phyloP scores from a whole-genome alignment of 1,140 invertebrate genomes.

The Drosophila bocqueti region DNA sequence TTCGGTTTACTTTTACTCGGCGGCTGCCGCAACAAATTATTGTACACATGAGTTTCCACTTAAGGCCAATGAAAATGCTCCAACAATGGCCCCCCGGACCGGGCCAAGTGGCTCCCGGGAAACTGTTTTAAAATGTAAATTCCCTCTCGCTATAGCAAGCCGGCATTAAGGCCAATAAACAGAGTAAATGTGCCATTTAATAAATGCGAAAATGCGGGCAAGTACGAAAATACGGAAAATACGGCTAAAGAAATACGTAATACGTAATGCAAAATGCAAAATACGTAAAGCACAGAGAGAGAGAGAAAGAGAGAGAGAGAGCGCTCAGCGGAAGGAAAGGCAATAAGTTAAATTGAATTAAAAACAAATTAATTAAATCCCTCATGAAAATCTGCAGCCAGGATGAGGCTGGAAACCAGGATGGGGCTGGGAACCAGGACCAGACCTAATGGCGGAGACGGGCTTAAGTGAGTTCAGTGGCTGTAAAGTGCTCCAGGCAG shows the following conservation, averaged over 20 bases:
- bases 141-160: slow-evolving; percentile 60
- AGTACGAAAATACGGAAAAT: slow-evolving; percentile 10
- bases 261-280: slow-evolving; percentile 45
- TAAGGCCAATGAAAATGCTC: slow-evolving; percentile 83
- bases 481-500: not conserved
- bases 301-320: too few relatives aligned
- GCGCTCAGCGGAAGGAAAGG: slow-evolving; percentile 15
- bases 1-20: slow-evolving; percentile 56
- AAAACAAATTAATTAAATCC: slow-evolving; percentile 83
- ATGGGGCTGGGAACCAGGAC: not conserved
- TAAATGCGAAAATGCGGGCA: slow-evolving; percentile 55
- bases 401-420: not conserved
- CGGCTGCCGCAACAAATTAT: slow-evolving; percentile 79
- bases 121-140: slow-evolving; percentile 83
- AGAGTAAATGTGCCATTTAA: slow-evolving; percentile 81
- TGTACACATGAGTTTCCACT: slow-evolving; percentile 84
- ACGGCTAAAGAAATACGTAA: slow-evolving; percentile 46
- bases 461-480: not conserved
- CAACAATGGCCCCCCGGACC: slow-evolving; percentile 56
- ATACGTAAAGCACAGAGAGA: not conserved
- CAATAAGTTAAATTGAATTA: slow-evolving; percentile 83
- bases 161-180: slow-evolving; percentile 83
- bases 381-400: slow-evolving; percentile 55
- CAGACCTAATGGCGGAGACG: not conserved
- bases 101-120: slow-evolving; percentile 11